phyloP scores from a whole-genome alignment of 2,888 invertebrate species.

The Rhamnusium bicolor region DNA sequence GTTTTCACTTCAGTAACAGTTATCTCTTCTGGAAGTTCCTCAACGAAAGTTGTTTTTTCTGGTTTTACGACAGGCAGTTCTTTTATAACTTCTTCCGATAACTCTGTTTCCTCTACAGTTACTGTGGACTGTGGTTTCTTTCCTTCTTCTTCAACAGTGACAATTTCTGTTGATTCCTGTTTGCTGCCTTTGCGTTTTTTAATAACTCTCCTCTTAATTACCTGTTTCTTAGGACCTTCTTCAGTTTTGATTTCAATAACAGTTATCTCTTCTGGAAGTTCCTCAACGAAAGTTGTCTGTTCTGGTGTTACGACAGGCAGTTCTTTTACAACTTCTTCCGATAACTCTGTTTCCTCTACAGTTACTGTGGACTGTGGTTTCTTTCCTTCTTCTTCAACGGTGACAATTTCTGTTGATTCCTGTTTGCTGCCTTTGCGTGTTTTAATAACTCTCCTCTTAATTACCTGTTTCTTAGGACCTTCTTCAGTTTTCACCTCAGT shows the following conservation, averaged over 20 bases:
- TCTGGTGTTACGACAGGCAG: constrained; percentile 20
- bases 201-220: constrained; percentile 61
- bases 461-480: constrained; percentile 56
- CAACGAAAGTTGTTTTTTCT: constrained; percentile 51
- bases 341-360: background rate
- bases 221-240: constrained; percentile 61
- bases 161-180: constrained; percentile 60
- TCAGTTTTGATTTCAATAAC: constrained; percentile 55
- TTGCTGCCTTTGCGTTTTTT: constrained; percentile 61
- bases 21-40: constrained; percentile 69
- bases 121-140: constrained; percentile 62
- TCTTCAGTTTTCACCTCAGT: constrained; percentile 54
- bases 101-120: constrained; percentile 57
- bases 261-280: constrained; percentile 55
- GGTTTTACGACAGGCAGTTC: constrained; percentile 55
- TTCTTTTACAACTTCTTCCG: background rate
- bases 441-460: background rate
- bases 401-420: background rate
- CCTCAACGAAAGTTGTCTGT: constrained; percentile 56
- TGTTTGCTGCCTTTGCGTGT: background rate
- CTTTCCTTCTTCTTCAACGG: background rate
- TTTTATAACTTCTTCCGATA: constrained; percentile 58
- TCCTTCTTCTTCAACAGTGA: constrained; percentile 66
- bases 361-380: background rate
- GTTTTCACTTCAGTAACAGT: constrained; percentile 57